Conservation (phyloP, 1,140 invertebrate species). For the Elymnias hypermnestra region DNA sequence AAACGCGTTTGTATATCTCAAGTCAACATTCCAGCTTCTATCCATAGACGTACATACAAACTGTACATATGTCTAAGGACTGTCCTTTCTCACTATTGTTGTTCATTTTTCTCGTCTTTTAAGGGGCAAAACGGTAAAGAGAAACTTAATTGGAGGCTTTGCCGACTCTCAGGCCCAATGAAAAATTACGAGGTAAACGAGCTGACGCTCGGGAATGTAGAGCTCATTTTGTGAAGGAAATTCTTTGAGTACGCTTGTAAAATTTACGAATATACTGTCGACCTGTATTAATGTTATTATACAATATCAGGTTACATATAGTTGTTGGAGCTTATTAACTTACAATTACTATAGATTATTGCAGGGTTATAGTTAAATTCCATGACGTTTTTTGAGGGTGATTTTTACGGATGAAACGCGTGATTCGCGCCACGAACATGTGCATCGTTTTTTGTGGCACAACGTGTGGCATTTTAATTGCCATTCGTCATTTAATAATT, state of each 20-base stretch:
- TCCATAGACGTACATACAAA: slow-evolving; percentile 3
- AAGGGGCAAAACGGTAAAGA: slow-evolving; percentile 61
- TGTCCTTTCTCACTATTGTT: slow-evolving; percentile 24
- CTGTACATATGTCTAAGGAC: slow-evolving; percentile 12
- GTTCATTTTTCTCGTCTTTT: slow-evolving; percentile 61
- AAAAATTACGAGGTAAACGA: slow-evolving; percentile 73
- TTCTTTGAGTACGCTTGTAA: slow-evolving; percentile 16
- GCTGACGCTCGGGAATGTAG: slow-evolving; percentile 60
- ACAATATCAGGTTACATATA: too few species aligned
- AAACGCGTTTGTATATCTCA: not conserved
- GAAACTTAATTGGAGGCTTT: slow-evolving; percentile 74
- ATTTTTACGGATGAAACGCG: too few species aligned
- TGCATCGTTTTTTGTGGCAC: too few species aligned
- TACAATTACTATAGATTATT: too few species aligned
- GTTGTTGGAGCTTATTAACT: too few species aligned
- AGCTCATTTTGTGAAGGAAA: slow-evolving; percentile 52
- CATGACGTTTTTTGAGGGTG: too few species aligned
- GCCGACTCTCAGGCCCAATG: slow-evolving; percentile 68
- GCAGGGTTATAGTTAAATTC: too few species aligned
- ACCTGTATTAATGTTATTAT: too few species aligned
- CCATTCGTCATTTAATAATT: too few species aligned
- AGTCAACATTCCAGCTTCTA: not conserved
- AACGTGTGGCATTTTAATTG: too few species aligned
- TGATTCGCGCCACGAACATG: too few species aligned
- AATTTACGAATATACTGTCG: not conserved